A percentile compares a stretch with the other conserved stretches of the same genome.
These are phyloP conservation scores for Cylloceria caligata DNA, from an alignment of 2,888 invertebrate species.

Conservation along the genomic window DNA sequence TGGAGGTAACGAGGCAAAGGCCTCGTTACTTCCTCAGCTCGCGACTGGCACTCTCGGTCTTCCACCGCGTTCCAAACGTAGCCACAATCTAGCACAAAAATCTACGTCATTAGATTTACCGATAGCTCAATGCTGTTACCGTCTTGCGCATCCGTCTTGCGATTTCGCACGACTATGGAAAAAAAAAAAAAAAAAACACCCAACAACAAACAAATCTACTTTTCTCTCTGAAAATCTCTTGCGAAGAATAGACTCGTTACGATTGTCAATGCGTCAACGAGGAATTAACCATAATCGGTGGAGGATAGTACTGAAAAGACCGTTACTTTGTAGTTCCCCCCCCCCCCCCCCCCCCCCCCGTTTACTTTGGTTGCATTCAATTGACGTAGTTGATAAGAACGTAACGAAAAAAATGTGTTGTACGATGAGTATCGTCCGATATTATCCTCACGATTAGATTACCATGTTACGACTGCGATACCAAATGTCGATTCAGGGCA, in stretches of 20 bases:
- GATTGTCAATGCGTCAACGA: slow-evolving; percentile 6
- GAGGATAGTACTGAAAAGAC: not conserved
- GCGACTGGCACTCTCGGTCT: slow-evolving; percentile 11
- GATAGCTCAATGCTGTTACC: slow-evolving; percentile 35
- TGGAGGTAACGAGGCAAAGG: slow-evolving; percentile 73
- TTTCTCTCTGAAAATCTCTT: slow-evolving; percentile 15
- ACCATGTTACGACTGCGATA: slow-evolving; percentile 63
- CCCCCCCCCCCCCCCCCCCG: too few species aligned
- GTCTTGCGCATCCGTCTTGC: slow-evolving; percentile 23
- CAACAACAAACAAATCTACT: not conserved
- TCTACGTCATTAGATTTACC: slow-evolving; percentile 50
- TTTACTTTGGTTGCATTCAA: slow-evolving; percentile 5
- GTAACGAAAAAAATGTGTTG: not conserved
- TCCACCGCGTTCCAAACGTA: slow-evolving; percentile 22
- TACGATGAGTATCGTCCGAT: slow-evolving; percentile 1
- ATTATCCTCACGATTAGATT: slow-evolving; percentile 44
- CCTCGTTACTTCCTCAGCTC: slow-evolving; percentile 73
- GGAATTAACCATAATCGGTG: not conserved
- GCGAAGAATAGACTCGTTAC: slow-evolving; percentile 13
- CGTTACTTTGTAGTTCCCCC: not conserved
- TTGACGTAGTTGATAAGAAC: not conserved
- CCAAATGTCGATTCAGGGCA: slow-evolving; percentile 24
- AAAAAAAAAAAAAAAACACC: not conserved
- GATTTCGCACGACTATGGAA: slow-evolving; percentile 26
- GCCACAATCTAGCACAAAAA: slow-evolving; percentile 65